Base-by-base conservation (phyloP, 2,113 vertebrate genomes). In the Chionis minor region DNA sequence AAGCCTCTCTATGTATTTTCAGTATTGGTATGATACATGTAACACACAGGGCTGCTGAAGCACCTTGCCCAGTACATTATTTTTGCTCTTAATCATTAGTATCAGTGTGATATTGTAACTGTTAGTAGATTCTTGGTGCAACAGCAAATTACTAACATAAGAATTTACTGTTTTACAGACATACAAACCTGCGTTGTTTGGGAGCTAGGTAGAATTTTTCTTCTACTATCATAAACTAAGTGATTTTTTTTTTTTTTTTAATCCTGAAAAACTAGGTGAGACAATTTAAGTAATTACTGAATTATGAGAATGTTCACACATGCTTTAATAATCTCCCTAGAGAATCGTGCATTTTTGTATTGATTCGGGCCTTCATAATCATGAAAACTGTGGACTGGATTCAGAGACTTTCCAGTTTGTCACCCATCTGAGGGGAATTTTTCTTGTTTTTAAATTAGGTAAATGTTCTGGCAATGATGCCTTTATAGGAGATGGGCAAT, bases 371-470 rank as follows among this genome's bases (percentile, higher is more conserved):
- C 14, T 83, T 92, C 4, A 4, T 30, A 58, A 47, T 79, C 1
- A 24, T 70, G 33, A 61, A 78, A 80, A 27, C 6, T 0, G 0
- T 71, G 74, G 33, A 20, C 20, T 72, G 7, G 18, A 78, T 74
- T 74, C 6, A 7, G 59, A 65, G 23, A 42, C 62, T 78, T 90
- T 55, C 12, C 23, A 55, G 23, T 67, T 86, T 77, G 21, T 47
- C 45, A 78, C 11, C 1, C 21, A 47, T 81, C 23, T 67, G 63
- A 92, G 22, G 17, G 63, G 47, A 72, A 12, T 81, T 81, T 88
- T 91, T 61, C 26, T 74, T 89, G 17, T 35, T 90, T 86, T 78
- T 51, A 78, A 63, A 86, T 97, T 94, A 92, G 18, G 80, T 94
- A 93, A 92, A 88, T 62, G 10, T 78, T 93, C 80, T 96, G 94